A percentile compares a stretch with the other conserved stretches of the same genome.
phyloP scores from a whole-genome alignment of 2,113 vertebrate species.

The rat (Rattus norvegicus) region GRCr8 NC_086031.1:61962001-61962500 shows the following conservation, averaged over 20 bases:
- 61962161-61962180: not conserved
- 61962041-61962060: too few species aligned
- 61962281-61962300: not conserved
- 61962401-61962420: not conserved
- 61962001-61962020: not conserved
- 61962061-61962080: not conserved
- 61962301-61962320: not conserved
- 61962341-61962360: not conserved
- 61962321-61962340: not conserved
- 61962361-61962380: not conserved
- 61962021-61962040: not conserved
- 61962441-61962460: not conserved
- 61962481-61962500: rapidly evolving
- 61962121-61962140: not conserved
- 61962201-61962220: not conserved
- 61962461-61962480: not conserved
- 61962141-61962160: not conserved
- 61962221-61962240: too few species aligned
- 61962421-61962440: not conserved
- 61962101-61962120: not conserved
- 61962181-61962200: not conserved
- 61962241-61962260: too few species aligned
- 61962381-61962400: not conserved
- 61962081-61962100: too few species aligned
- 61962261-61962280: not conserved